Evolutionary conservation across 2,888 invertebrate species (phyloP).

Genomic region (Esperia sulphurella): DNA sequence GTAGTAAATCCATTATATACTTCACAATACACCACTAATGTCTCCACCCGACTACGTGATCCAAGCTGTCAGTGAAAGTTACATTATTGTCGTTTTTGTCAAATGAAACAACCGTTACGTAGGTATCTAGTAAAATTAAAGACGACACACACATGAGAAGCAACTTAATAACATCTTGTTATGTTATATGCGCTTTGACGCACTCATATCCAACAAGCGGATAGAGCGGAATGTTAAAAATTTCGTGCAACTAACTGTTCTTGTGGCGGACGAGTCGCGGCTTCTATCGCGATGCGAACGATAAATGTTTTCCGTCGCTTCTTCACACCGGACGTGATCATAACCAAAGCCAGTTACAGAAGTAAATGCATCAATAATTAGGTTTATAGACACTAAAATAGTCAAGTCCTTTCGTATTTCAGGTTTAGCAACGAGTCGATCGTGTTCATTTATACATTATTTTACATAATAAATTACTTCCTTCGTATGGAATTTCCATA

Average conservation of each 20-base stretch:
- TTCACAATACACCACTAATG: conserved; percentile 44
- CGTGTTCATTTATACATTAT: too few relatives aligned
- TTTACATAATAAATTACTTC: too few relatives aligned
- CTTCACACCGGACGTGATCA: conserved; percentile 28
- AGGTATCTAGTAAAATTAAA: conserved; percentile 13
- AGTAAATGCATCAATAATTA: conserved; percentile 17
- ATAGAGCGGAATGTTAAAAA: conserved; percentile 58
- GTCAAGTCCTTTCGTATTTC: too few relatives aligned
- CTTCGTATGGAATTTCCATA: too few relatives aligned
- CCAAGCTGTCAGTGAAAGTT: conserved; percentile 59
- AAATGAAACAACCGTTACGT: conserved; percentile 41
- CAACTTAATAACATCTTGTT: conserved; percentile 4
- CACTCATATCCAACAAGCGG: conserved; percentile 29
- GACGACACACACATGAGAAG: conserved; percentile 14
- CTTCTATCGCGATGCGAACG: conserved; percentile 38
- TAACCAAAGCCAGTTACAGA: conserved; percentile 19
- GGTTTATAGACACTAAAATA: too few relatives aligned
- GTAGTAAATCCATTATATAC: conserved; percentile 49
- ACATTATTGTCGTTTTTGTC: conserved; percentile 42
- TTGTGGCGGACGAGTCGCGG: conserved; percentile 21
- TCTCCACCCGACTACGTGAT: conserved; percentile 45
- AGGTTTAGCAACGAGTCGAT: too few relatives aligned
- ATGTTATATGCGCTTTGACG: conserved; percentile 26
- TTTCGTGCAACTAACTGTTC: conserved; percentile 57
- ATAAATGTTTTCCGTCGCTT: conserved; percentile 29